Percentiles rank a stretch among this genome's conserved stretches.
phyloP scores from a whole-genome alignment of 1,140 invertebrate species.

The Drepana arcuata region DNA sequence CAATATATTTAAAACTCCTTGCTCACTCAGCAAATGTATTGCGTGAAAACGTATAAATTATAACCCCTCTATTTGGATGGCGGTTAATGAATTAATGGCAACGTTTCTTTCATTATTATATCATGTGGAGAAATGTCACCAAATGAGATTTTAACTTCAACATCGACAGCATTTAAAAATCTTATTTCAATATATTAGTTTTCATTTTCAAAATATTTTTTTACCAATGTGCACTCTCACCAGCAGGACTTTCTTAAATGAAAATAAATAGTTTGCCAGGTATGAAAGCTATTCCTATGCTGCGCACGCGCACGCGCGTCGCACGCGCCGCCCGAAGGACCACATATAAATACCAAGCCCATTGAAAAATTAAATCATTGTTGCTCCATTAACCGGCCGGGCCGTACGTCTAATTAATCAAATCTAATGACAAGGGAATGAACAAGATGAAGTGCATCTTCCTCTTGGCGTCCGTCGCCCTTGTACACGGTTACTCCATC shows the following conservation, averaged over 20 bases:
- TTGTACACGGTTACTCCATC: conserved; percentile 68
- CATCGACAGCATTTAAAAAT: too few relatives aligned
- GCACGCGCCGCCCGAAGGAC: conserved; percentile 63
- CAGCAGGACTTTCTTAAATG: conserved; percentile 65
- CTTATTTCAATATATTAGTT: too few relatives aligned
- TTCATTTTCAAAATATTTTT: too few relatives aligned
- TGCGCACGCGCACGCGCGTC: conserved; percentile 36
- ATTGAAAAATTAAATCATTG: conserved; percentile 72
- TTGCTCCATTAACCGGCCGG: conserved; percentile 63
- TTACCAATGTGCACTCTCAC: too few relatives aligned
- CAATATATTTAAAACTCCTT: too few relatives aligned
- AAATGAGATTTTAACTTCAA: too few relatives aligned
- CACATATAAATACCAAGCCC: conserved; percentile 73
- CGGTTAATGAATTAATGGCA: too few relatives aligned
- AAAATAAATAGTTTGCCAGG: conserved; percentile 66
- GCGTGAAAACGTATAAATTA: too few relatives aligned
- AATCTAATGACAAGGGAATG: conserved; percentile 62
- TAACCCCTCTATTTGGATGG: too few relatives aligned
- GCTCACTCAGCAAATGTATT: too few relatives aligned
- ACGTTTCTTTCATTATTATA: too few relatives aligned
- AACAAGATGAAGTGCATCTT: conserved; percentile 61
- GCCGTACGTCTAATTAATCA: conserved; percentile 61
- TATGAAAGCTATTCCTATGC: conserved; percentile 52
- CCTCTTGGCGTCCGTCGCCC: conserved; percentile 55
- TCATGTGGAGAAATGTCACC: too few relatives aligned